Conservation (phyloP, 1,140 invertebrate genomes). For the Hypsibius dujardini region DNA sequence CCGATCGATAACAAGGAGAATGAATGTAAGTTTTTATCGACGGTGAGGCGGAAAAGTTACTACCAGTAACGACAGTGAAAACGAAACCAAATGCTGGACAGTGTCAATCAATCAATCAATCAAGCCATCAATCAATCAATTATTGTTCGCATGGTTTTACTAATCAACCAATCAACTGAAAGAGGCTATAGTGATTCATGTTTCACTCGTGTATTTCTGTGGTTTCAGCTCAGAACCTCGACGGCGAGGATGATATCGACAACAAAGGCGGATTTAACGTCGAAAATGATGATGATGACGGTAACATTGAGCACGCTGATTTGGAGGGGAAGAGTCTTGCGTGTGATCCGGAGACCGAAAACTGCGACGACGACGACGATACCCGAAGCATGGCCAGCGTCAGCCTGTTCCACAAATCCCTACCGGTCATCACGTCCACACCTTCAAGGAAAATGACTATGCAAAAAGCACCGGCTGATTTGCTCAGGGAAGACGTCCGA, state of each 20-base stretch:
- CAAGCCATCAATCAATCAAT: no score
- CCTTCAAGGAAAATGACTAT: background rate
- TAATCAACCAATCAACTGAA: no score
- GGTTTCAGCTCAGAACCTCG: background rate
- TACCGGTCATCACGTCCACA: background rate
- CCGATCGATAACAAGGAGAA: background rate
- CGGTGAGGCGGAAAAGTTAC: background rate
- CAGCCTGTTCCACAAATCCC: background rate
- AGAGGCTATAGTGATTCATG: no score
- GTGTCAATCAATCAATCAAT: no score
- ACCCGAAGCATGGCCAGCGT: constrained; percentile 11
- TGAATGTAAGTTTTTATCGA: no score
- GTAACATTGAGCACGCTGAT: no score
- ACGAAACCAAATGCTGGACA: no score
- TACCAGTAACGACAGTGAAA: background rate
- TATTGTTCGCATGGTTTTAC: no score
- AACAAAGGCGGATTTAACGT: no score
- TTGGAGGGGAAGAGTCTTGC: background rate
- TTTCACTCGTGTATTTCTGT: background rate
- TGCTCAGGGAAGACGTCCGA: no score
- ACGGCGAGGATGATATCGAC: background rate
- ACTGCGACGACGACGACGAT: background rate
- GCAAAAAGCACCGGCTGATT: background rate
- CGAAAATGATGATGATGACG: no score
- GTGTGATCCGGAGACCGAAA: background rate